Evolutionary conservation across 2,113 vertebrate species (phyloP).

Genomic region (Psettodes erumei): DNA sequence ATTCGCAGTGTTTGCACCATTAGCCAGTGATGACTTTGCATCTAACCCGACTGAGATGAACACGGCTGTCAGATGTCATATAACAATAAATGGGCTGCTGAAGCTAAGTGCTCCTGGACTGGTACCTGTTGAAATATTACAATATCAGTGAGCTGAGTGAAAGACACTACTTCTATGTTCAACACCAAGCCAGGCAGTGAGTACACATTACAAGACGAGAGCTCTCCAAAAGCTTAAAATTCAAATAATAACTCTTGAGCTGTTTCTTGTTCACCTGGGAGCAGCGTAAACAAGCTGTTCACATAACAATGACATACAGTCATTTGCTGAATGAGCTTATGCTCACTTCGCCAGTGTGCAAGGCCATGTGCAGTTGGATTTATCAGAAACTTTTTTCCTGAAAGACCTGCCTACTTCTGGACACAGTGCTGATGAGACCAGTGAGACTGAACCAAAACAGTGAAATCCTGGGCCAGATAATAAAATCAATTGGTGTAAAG

Average conservation of each 20-base stretch:
- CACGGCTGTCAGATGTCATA: slow-evolving; percentile 35
- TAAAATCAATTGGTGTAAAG: not conserved
- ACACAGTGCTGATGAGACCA: not conserved
- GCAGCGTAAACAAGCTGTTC: slow-evolving; percentile 8
- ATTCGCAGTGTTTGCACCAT: slow-evolving; percentile 52
- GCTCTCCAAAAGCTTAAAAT: not conserved
- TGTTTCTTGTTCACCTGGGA: not conserved
- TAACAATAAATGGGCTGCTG: slow-evolving; percentile 34
- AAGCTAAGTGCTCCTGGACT: slow-evolving; percentile 17
- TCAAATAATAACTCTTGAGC: not conserved
- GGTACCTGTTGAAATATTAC: not conserved
- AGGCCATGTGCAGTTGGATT: not conserved
- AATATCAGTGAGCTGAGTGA: slow-evolving; percentile 19
- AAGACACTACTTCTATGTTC: not conserved
- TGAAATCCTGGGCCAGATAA: not conserved
- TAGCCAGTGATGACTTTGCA: slow-evolving; percentile 62
- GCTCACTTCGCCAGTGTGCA: not conserved
- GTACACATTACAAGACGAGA: not conserved
- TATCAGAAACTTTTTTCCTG: not conserved
- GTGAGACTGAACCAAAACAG: not conserved
- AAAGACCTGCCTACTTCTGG: not conserved
- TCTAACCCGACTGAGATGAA: slow-evolving; percentile 50
- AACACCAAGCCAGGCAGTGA: not conserved
- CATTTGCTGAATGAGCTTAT: too few relatives aligned
- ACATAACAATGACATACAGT: not conserved